Base-by-base conservation (phyloP, 2,888 invertebrate genomes). In the Campoplex capitator region DNA sequence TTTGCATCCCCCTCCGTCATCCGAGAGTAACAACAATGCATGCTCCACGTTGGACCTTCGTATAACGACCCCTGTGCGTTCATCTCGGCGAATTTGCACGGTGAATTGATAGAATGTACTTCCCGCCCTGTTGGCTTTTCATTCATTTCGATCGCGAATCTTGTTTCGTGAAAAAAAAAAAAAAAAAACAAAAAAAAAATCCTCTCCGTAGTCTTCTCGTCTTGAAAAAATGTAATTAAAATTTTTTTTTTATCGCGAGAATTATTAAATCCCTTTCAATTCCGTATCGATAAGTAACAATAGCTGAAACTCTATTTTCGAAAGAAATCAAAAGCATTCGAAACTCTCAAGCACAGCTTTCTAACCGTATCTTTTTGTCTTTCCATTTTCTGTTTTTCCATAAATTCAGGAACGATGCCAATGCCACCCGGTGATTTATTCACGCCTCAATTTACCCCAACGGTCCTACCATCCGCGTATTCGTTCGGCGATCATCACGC, bases 371-470 rank as follows among this genome's bases (percentile, higher is more conserved):
- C 54, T 71, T 38, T 75, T 83, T 62, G 28, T 32, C 28, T 58
- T 38, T 28, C 76, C 13, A 38, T 38, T 68, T 74, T 83, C 32
- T 75, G 75, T 56, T 78, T 85, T 23, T 84, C 78, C 2, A 38
- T 84, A 74, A 67, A 74, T 77, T 79, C 89, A 94, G 94, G 94
- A 90, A 88, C 92, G 23, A 91, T 94, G 42, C 91, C 92, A 74
- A 92, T 93, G 91, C 88, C 93, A 54, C 90, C 92, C 73, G 78
- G 92, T 23, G 94, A 94, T 42, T 54, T 94, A 3, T 94, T 93
- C 86, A 88, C 91, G 23, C 91, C 93, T 6, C 88, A 89, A 13
- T 94, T 94, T 83, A 87, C 92, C 9, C 92, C 93, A 28, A 89
- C 93, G 54, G 91, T 93, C 8, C 84, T 94, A 2, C 92, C 93